Conservation (phyloP, 2,797 vertebrate genomes). For the Rhinoraja longicauda region DNA sequence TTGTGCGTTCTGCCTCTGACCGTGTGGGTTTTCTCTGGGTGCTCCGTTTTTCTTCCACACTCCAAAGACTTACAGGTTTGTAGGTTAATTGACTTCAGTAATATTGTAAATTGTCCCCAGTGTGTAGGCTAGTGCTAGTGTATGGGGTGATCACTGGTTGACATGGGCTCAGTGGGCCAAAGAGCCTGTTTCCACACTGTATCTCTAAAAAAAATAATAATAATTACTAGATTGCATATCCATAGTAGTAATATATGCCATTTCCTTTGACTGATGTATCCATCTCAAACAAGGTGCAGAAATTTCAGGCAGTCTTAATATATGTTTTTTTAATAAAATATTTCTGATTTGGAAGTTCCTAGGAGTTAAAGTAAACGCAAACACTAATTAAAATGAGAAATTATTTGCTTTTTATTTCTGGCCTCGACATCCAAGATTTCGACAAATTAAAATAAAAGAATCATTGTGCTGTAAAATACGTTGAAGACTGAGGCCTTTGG, state of each 20-base stretch:
- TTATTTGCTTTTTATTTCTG: slow-evolving; percentile 5
- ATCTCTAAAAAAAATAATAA: no score
- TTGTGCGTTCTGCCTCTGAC: no score
- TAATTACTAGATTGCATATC: background rate
- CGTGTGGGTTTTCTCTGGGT: no score
- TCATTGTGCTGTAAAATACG: background rate
- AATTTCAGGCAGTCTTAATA: background rate
- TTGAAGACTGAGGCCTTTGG: background rate
- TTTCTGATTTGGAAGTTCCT: background rate
- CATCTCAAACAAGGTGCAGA: background rate
- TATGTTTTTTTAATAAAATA: background rate
- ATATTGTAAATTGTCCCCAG: no score
- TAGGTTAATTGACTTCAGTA: no score
- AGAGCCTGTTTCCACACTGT: no score
- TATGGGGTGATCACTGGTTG: no score
- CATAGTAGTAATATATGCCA: background rate
- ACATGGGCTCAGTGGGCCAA: no score
- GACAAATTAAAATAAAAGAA: slow-evolving; percentile 21
- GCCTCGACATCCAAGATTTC: background rate
- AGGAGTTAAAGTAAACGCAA: background rate
- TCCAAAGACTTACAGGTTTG: no score
- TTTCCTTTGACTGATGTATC: no score
- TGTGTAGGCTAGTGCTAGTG: no score
- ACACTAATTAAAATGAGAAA: background rate
- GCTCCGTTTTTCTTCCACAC: no score